Evolutionary conservation across 2,113 vertebrate genomes (phyloP), one percentile per base, ranked within the genome.

Genomic region (Nicator chloris): DNA sequence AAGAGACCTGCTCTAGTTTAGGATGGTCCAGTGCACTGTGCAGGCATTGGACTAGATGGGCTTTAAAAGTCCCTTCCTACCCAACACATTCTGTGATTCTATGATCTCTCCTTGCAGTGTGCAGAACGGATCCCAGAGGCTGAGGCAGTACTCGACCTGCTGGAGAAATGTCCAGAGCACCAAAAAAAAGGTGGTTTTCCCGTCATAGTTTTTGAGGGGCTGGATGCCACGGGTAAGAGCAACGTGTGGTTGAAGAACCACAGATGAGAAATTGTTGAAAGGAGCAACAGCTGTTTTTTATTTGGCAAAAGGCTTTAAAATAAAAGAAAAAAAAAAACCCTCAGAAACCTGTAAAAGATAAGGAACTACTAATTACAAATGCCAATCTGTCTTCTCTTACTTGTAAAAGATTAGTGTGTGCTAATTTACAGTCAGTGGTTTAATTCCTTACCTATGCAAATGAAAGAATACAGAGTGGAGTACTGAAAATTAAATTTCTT

Each of bases 171-270:
- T 69, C 92, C 94, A 1, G 68, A 96, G 72, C 78, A 95, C 40
- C 87, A 93, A 95, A 59, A 75, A 75, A 98, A 98, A 57, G 98
- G 98, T 63, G 16, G n/a, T 33, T 98, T 98, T 95, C 99, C 98
- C 0, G 97, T 99, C 50, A 97, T 99, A 76, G 98, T 98, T 88
- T 97, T 99, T n/a, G 99, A 99, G 75, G 99, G 99, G 26, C 97
- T 99, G 96, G 99, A 99, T 96, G 99, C 99, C 95, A 99, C 99
- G 75, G 99, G 99, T 99, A 91, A 96, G 97, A 64, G 13, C n/a
- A 7, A 8, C 0, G 9, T 6, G 5, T 8, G 72, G 27, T 8
- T 44, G 65, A 35, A 76, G 49, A 50, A 22, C 4, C 0, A 7
- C 31, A 10, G 40, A 4, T 20, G n/a, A 60, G 20, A 33, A 44